Percentiles rank a stretch among this genome's conserved stretches.
These are phyloP conservation scores for Chloroceryle inda DNA, from an alignment of 2,797 vertebrate species.

Conservation along the genomic window DNA sequence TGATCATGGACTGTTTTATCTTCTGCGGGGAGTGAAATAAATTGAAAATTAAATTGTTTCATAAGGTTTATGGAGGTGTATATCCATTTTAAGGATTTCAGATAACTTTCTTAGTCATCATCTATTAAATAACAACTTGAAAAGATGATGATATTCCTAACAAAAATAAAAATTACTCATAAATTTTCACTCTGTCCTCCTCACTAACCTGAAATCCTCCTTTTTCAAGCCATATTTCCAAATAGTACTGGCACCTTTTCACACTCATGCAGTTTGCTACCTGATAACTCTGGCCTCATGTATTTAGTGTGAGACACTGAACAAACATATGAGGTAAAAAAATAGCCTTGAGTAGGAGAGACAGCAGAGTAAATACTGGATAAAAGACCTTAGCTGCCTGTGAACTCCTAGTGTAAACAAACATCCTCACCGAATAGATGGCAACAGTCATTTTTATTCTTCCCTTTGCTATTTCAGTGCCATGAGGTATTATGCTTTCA, in stretches of 20 bases:
- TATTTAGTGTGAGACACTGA: not conserved
- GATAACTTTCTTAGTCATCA: not conserved
- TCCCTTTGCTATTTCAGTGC: not conserved
- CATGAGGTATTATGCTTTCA: not conserved
- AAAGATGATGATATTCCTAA: not conserved
- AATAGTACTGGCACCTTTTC: not conserved
- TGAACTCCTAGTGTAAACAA: not conserved
- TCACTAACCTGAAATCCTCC: not conserved
- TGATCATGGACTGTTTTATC: not conserved
- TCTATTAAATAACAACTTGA: not conserved
- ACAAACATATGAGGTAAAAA: not conserved
- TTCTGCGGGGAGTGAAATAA: not conserved
- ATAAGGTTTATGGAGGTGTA: not conserved
- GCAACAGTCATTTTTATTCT: not conserved
- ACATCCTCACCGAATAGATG: not conserved
- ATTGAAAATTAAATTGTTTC: not conserved
- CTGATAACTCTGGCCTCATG: not conserved
- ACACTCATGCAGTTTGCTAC: accelerated
- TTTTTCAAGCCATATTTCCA: not conserved
- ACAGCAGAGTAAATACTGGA: not conserved
- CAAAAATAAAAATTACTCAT: not conserved
- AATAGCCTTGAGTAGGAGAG: not conserved
- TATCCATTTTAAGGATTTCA: not conserved
- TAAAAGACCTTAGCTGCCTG: not conserved
- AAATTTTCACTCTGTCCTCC: not conserved